Evolutionary conservation across 2,113 vertebrate genomes (phyloP), one percentile per base, ranked within the genome.

Genomic region (Puntigrus tetrazona): DNA sequence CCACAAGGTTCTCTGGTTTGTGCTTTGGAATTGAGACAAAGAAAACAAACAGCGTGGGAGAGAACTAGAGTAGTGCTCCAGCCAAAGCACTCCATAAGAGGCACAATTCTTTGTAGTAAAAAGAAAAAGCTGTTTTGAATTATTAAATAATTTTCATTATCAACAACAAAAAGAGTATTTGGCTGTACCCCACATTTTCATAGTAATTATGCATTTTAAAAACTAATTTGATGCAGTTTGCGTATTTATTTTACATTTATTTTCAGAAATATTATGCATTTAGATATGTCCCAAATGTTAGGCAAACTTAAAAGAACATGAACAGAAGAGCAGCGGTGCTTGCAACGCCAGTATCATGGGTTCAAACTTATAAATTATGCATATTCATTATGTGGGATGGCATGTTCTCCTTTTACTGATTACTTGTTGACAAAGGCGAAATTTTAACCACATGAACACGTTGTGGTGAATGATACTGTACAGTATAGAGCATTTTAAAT

Each of bases 1-100:
- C 41, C 14, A 31, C 43, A 50, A 47, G 72, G 41, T 50, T 50
- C 72, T 75, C 14, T 75, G 25, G 34, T 75, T 75, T 75, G 43
- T 47, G 72, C 72, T 75, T 47, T 50, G 72, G 43, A 45, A 50
- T 20, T 75, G 72, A 45, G 43, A 75, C 43, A 75, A 74, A 27
- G 27, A 31, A 75, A 47, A 50, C 25, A 29, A 27, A 27, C 72
- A 75, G 72, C 3, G 7, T 50, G 72, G 8, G 72, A 75, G 43
- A 75, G 72, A 50, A 50, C 41, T 75, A n/a, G 41, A 1, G 10
- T 75, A n/a, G 41, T 2, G 10, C 43, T 31, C 72, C 43, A 50
- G 72, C 72, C 43, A 47, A 29, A 75, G 5, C 72, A 47, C 25
- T 29, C 72, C 5, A 31, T 75, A 75, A 25, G 43, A 50, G 72